Base-by-base conservation (phyloP, 1,140 invertebrate species). In the Bombus vancouverensis region DNA sequence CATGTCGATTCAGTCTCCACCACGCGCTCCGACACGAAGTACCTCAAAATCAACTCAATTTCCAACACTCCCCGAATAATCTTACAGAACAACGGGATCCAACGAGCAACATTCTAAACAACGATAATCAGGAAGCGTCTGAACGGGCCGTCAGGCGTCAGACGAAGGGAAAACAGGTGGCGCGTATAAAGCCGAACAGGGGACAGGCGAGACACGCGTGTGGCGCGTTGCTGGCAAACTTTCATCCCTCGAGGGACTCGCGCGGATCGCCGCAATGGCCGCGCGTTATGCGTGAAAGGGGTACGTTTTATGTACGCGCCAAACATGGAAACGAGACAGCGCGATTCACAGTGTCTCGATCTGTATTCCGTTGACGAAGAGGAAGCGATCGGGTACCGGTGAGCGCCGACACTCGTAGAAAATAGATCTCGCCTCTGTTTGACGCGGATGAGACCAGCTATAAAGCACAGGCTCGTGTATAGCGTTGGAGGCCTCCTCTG, bases 391-490 rank as follows among this genome's bases (percentile, higher is more conserved):
- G 28, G 9, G 28, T 12, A 3, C 25, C 8, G 42, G 10, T 5
- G 47, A 59, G 37, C 18, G 2, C 8, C 65, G 85, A 47, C 86
- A 79, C 74, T 85, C 85, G 78, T 89, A 57, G 71, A 87, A 89
- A 89, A 87, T 86, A 80, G 87, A 89, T 87, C 72, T 53, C 79
- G 44, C 76, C 34, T 72, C 70, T 70, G 62, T 79, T 78, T 37
- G 81, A 34, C 39, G 65, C 75, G 65, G 70, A 34, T 47, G 84
- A 62, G 82, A 79, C 62, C 53, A 22, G 42, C 12, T 47, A 62
- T 32, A 65, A 59, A 76, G 73, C 44, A 28, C 59, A n/a, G 42
- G 8, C 72, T 53, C 59, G 73, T 65, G 59, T 62, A 62, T 32
- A 32, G 13, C 6, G 70, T 73, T 28, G 80, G 62, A 39, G 34